These are phyloP conservation scores for Raja brachyura DNA, from an alignment of 2,113 vertebrate genomes.

Conservation along the genomic window DNA sequence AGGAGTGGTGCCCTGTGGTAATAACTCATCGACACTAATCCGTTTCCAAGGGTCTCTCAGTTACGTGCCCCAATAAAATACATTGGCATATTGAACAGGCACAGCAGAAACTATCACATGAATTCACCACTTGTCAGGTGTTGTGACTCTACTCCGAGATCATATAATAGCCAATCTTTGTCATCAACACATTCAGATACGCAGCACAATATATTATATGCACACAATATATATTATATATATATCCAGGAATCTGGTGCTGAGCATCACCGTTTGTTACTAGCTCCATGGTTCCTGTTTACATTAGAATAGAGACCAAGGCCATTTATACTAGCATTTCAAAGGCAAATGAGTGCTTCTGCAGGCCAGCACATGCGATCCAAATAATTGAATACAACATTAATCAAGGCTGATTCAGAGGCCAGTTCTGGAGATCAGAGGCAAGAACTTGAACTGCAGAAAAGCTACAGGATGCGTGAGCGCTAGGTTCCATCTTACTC, in stretches of 20 bases:
- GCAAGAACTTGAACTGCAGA: background rate
- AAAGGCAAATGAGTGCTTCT: background rate
- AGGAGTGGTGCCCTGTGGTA: background rate
- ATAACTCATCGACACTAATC: background rate
- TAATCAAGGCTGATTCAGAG: background rate
- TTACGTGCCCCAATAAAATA: background rate
- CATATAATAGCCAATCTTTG: background rate
- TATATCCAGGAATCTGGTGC: background rate
- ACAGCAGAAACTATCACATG: slow-evolving; percentile 2
- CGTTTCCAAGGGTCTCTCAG: background rate
- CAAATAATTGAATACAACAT: background rate
- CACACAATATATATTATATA: slow-evolving; percentile 17
- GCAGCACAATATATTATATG: slow-evolving; percentile 25
- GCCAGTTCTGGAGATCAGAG: no score
- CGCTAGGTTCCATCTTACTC: background rate
- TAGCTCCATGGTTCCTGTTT: background rate
- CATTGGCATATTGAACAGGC: slow-evolving; percentile 16
- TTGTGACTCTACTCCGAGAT: background rate
- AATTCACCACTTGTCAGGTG: background rate
- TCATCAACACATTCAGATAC: slow-evolving; percentile 8
- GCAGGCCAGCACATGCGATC: background rate
- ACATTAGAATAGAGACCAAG: background rate
- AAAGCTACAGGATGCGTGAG: background rate
- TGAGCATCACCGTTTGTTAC: background rate
- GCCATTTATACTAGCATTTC: background rate